Percentiles rank a stretch among this genome's conserved stretches.
Evolutionary conservation across 2,113 vertebrate genomes (phyloP).

Genomic region (Poeciliopsis turrubarensis): DNA sequence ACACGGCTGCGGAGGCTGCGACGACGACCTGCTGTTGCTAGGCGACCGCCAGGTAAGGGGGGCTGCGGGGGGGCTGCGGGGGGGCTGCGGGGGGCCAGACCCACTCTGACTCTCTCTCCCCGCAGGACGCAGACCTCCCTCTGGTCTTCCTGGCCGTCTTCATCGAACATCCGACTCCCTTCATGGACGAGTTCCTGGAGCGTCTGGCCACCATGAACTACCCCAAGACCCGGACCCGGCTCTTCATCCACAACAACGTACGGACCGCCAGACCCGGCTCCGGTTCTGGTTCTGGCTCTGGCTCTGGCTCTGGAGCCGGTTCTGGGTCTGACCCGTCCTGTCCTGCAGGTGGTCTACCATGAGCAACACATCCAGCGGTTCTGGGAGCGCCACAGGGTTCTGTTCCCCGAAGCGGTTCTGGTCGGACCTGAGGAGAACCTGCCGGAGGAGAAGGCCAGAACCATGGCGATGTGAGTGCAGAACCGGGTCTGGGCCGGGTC

Average conservation of each 20-base stretch:
- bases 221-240: slow-evolving; percentile 37
- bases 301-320: not conserved
- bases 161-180: slow-evolving; percentile 58
- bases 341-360: slow-evolving; percentile 66
- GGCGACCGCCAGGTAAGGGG: slow-evolving; percentile 13
- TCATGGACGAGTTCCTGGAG: slow-evolving; percentile 73
- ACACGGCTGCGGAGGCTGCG: slow-evolving; percentile 53
- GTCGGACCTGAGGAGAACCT: slow-evolving; percentile 71
- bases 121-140: slow-evolving; percentile 54
- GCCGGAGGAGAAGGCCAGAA: slow-evolving; percentile 54
- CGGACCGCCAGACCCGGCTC: accelerated
- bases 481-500: too few relatives aligned
- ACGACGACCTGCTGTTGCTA: slow-evolving; percentile 57
- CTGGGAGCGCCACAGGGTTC: slow-evolving; percentile 49
- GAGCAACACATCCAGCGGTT: slow-evolving; percentile 68
- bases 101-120: too few relatives aligned
- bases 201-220: slow-evolving; percentile 60
- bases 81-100: too few relatives aligned
- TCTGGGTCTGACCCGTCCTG: slow-evolving; percentile 1
- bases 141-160: slow-evolving; percentile 60
- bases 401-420: slow-evolving; percentile 54
- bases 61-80: too few relatives aligned
- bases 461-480: slow-evolving; percentile 68
- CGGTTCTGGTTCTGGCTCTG: not conserved
- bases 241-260: slow-evolving; percentile 74